These are phyloP conservation scores for Eupithecia inturbata DNA, from an alignment of 2,888 invertebrate genomes.

Conservation along the genomic window DNA sequence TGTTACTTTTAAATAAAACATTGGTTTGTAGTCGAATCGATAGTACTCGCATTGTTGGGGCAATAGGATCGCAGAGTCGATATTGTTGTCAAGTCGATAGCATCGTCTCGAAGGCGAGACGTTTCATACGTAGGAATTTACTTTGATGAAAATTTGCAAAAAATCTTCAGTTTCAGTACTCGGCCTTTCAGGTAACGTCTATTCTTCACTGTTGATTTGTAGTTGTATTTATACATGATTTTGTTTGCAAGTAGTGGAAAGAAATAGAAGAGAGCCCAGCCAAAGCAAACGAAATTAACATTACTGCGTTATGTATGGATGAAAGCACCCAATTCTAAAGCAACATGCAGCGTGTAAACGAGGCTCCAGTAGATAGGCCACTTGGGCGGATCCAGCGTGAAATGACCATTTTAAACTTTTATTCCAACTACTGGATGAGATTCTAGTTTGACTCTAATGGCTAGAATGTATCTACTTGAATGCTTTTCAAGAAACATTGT, in stretches of 20 bases:
- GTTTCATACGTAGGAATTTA: too few species aligned
- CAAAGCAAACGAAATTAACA: not conserved
- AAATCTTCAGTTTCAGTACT: too few species aligned
- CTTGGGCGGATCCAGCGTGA: conserved; percentile 57
- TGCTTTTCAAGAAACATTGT: conserved; percentile 9
- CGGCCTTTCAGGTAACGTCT: too few species aligned
- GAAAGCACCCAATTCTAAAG: not conserved
- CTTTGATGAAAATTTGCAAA: too few species aligned
- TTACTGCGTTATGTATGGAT: not conserved
- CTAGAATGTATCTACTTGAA: conserved; percentile 12
- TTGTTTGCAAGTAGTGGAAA: not conserved
- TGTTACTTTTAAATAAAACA: too few species aligned
- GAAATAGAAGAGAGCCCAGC: not conserved
- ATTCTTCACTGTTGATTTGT: too few species aligned
- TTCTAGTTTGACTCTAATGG: conserved; percentile 25
- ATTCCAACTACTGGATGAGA: conserved; percentile 45
- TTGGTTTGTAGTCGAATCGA: too few species aligned
- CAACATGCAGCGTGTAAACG: conserved; percentile 41
- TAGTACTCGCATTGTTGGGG: too few species aligned
- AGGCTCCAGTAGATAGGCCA: conserved; percentile 50
- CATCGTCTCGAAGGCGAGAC: too few species aligned
- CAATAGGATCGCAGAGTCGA: too few species aligned
- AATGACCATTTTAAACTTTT: conserved; percentile 61
- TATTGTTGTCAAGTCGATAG: too few species aligned
- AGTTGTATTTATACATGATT: not conserved